Conservation (phyloP, 1,140 invertebrate genomes). For the Meloidogyne hapla region DNA sequence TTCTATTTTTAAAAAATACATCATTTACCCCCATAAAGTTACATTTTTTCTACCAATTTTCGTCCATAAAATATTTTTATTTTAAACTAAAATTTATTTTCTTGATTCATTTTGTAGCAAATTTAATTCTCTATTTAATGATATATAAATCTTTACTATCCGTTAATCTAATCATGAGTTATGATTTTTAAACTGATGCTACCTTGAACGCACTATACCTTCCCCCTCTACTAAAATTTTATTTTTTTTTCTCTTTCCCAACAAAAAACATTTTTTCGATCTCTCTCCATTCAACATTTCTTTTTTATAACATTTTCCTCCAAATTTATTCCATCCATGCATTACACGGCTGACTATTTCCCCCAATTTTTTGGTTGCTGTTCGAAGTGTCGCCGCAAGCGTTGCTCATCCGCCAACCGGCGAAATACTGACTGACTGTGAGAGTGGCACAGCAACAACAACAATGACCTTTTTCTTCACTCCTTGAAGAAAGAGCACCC, state of each 20-base stretch:
- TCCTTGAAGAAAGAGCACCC: neutral
- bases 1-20: too few species aligned
- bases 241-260: neutral
- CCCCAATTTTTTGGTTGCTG: neutral
- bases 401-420: neutral
- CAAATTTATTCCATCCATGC: slow-evolving; percentile 3
- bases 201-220: neutral
- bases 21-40: too few species aligned
- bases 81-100: too few species aligned
- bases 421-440: neutral
- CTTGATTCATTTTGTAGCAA: too few species aligned
- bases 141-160: too few species aligned
- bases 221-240: neutral
- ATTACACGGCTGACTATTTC: neutral
- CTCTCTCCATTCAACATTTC: neutral
- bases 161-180: neutral
- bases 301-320: neutral
- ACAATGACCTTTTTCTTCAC: slow-evolving; percentile 2
- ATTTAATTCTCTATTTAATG: too few species aligned
- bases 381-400: neutral
- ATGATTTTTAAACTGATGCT: neutral
- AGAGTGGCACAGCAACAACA: neutral
- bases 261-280: neutral
- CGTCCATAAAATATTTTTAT: too few species aligned
- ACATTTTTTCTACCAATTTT: too few species aligned